Conservation (phyloP, 1,140 invertebrate species). For the Bombus confusus region DNA sequence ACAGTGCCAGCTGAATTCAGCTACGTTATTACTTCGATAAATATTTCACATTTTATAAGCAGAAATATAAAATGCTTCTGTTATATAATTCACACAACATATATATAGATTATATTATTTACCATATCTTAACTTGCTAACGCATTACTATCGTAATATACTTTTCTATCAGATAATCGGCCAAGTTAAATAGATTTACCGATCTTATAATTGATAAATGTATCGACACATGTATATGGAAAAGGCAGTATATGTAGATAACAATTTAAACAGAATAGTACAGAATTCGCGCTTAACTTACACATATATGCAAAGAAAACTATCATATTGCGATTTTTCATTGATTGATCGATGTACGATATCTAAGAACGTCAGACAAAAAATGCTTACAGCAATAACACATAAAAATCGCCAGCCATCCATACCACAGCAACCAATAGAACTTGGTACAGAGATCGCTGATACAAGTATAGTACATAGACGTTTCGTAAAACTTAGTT, state of each 20-base stretch:
- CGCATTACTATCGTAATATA: background rate
- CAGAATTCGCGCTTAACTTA: background rate
- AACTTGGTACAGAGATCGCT: constrained; percentile 21
- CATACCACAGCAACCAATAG: constrained; percentile 25
- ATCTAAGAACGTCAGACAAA: background rate
- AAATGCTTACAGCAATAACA: background rate
- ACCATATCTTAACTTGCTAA: background rate
- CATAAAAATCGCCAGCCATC: constrained; percentile 38
- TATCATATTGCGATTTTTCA: background rate
- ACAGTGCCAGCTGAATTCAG: constrained; percentile 20
- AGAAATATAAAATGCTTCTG: background rate
- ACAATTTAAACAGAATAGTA: background rate
- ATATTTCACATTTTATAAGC: background rate
- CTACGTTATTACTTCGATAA: background rate
- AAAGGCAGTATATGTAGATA: background rate
- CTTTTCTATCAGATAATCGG: background rate
- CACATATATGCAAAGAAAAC: no score
- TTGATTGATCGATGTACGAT: background rate
- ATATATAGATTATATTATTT: background rate
- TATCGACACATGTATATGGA: background rate
- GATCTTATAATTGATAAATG: background rate
- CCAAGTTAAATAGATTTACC: constrained; percentile 1
- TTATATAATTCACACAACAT: background rate
- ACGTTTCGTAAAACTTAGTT: background rate
- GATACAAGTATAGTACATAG: background rate